Evolutionary conservation across 2,888 invertebrate genomes (phyloP), one percentile per base, ranked within the genome.

Genomic region (Eristalis tenax): DNA sequence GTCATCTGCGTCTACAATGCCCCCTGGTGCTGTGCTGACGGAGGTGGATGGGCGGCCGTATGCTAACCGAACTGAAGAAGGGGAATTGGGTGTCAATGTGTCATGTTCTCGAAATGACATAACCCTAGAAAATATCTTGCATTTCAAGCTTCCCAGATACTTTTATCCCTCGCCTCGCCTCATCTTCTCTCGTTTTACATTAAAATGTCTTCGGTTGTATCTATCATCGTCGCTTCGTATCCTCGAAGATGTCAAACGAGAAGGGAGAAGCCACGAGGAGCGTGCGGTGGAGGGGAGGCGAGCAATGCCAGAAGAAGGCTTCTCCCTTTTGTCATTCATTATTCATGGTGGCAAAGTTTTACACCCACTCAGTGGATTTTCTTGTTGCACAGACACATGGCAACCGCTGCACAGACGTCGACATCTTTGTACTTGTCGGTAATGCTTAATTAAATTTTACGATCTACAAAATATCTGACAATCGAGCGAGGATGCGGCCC

Each of bases 401-500:
- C 43, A 59, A 65, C 40, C 22, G 64, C 32, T 32, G 32, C 10
- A 32, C 28, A 64, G 59, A 71, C 73, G 35, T 56, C 50, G 68
- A 13, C 80, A 80, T 68, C 68, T 68, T 74, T 80, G 74, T 68
- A 56, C 74, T 75, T 81, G 74, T 81, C 63, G 63, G 74, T 40
- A 63, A 74, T 69, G 74, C 74, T 75, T 81, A 75, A 81, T 81
- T 81, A 63, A 74, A 81, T 81, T 81, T 81, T 74, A 81, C 74
- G 68, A 81, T 80, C 74, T 69, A 75, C 80, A 75, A 81, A 69
- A 68, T 63, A 74, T 73, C 68, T 74, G 74, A 68, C 80, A 80
- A 73, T 50, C 18, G 18, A 1, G 18, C 66, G 26, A 26, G 38
- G n/a, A 10, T 3, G 26, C 59, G 2, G 32, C 23, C n/a, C 8